These are phyloP conservation scores for Hybos culiciformis DNA, from an alignment of 2,888 invertebrate species.

Conservation along the genomic window DNA sequence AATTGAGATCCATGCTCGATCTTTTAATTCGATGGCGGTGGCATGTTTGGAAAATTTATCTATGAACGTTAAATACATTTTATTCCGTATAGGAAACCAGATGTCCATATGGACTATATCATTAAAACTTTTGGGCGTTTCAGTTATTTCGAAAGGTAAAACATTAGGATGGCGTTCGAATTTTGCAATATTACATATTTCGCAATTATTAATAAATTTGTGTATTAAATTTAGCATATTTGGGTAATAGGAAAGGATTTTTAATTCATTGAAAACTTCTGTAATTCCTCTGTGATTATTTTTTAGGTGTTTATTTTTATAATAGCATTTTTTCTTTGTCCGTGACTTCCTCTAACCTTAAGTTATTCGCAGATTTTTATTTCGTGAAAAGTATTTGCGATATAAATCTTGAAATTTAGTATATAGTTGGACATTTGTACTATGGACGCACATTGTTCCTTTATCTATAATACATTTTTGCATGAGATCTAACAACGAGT, in stretches of 20 bases:
- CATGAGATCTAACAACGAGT: background rate
- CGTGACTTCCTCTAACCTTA: constrained; percentile 1
- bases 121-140: constrained; percentile 2
- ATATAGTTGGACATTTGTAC: constrained; percentile 4
- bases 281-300: constrained; percentile 8
- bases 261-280: constrained; percentile 7
- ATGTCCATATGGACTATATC: constrained; percentile 7
- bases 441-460: constrained; percentile 11
- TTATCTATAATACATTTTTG: constrained; percentile 6
- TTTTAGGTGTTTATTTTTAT: constrained; percentile 5
- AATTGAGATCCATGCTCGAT: constrained; percentile 6
- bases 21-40: background rate
- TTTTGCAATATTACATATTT: constrained; percentile 7
- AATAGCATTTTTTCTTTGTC: constrained; percentile 1
- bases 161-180: background rate
- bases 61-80: constrained; percentile 6
- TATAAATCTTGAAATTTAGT: constrained; percentile 8
- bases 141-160: background rate
- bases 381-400: constrained; percentile 7
- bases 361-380: background rate
- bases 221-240: constrained; percentile 7
- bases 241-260: constrained; percentile 4
- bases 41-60: constrained; percentile 8
- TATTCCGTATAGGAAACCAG: constrained; percentile 5
- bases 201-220: constrained; percentile 8